Evolutionary conservation across 2,113 vertebrate genomes (phyloP).

Genomic region (Crocuta crocuta): DNA sequence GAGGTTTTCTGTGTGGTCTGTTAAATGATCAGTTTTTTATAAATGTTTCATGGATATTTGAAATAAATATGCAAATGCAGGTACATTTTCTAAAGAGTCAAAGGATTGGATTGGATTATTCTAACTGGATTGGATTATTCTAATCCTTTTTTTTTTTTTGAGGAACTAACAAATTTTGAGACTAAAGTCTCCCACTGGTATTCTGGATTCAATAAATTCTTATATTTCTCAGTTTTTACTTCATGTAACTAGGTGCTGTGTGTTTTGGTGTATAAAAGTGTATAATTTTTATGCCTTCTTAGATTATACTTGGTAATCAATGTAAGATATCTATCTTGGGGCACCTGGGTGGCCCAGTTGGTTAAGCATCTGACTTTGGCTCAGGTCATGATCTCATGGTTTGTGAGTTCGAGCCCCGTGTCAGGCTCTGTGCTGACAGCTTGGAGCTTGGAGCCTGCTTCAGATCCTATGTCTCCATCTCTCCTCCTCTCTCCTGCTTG

Average conservation of each 20-base stretch:
- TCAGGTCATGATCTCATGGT: no score
- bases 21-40: slow-evolving; percentile 29
- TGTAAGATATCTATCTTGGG: background rate
- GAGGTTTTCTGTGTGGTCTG: background rate
- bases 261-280: background rate
- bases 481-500: no score
- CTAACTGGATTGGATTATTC: background rate
- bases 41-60: background rate
- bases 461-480: no score
- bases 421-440: no score
- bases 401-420: no score
- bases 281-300: background rate
- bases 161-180: background rate
- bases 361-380: no score
- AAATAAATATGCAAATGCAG: slow-evolving; percentile 32
- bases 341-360: no score
- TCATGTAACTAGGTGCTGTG: background rate
- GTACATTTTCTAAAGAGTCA: slow-evolving; percentile 41
- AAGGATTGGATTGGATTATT: background rate
- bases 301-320: background rate
- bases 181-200: background rate
- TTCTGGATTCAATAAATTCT: background rate
- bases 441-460: no score
- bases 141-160: background rate
- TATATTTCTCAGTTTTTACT: slow-evolving; percentile 46